Evolutionary conservation across 2,797 vertebrate genomes (phyloP), one percentile per base, ranked within the genome.

Genomic region (Morelia viridis): DNA sequence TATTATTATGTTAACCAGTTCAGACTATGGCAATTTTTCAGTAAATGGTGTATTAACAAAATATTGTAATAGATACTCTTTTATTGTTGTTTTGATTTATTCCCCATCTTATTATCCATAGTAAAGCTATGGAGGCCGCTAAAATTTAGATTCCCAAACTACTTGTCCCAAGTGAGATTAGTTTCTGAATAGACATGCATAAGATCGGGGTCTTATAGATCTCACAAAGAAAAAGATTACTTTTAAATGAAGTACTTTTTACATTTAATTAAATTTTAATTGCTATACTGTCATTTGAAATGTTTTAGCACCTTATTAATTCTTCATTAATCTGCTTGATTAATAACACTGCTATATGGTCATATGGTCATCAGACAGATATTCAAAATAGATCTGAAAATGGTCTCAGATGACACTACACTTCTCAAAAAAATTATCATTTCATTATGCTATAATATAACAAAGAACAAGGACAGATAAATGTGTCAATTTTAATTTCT

Each of bases 251-350:
- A 96, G 96, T 94, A 93, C 91, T 96, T 96, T 95, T 96, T 94
- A 96, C 95, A 96, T 96, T 95, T 94, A 88, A 95, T 94, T 96
- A 93, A 96, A 96, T 95, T 96, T 96, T 94, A 31, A 95, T 95
- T 94, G 91, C 91, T 95, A 93, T 92, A 95, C 96, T 96, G 95
- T 96, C 96, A 95, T 96, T 96, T 95, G 94, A 96, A 95, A 94
- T 95, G 95, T 96, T 96, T 95, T 94, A 96, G 94, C 95, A 95
- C 95, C 95, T 97, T 96, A 95, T 97, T 97, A 96, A 95, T 97
- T 96, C 95, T 96, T 96, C 94, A 96, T 96, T 96, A 94, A 90
- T 35, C 91, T 93, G 88, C 91, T 91, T 96, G 93, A 95, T 96
- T 95, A 96, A 93, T 90, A 85, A 91, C 91, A 31, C 94, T 94